Evolutionary conservation across 2,888 invertebrate genomes (phyloP), one percentile per base, ranked within the genome.

Genomic region (Sarcophaga caerulescens): DNA sequence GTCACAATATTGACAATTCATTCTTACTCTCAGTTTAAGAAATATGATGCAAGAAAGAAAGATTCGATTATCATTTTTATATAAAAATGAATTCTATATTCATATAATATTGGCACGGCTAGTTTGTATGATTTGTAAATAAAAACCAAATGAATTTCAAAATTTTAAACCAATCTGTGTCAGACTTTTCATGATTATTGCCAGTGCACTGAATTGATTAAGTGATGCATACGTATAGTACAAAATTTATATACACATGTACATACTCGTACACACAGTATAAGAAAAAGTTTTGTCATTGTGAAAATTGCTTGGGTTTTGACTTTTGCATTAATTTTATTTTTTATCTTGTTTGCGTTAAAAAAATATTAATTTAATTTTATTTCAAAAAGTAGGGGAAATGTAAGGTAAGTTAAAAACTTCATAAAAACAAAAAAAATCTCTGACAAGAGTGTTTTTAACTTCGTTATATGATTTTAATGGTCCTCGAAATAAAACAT

Each of bases 21-120:
- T 19, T n/a, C 44, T 44, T 23, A n/a, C 35, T n/a, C 23, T 19
- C 59, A 60, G 44, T 60, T 52, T 14, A 69, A 81, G 76, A 77
- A 62, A 57, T 75, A 83, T 85, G 82, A 85, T 82, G 85, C 79
- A 85, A 85, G 71, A 81, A 73, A 45, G 35, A 35, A 62, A 52
- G 45, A 21, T 60, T 85, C 21, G 59, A 60, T 73, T 79, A 83
- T 83, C 79, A 85, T 70, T 73, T 69, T 75, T 68, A 79, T 57
- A 65, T 25, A 52, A 52, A 52, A 17, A 52, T 52, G 3, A 52
- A 14, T 52, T 52, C 52, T 52, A 35, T 35, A 35, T 35, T 35
- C 35, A 35, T 35, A 35, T 10, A 35, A 35, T 35, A 35, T 35
- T 35, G 35, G 35, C 35, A 35, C 35, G 35, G 8, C 35, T 35